Conservation (phyloP, 2,113 vertebrate genomes). For the Callocephalon fimbriatum region DNA sequence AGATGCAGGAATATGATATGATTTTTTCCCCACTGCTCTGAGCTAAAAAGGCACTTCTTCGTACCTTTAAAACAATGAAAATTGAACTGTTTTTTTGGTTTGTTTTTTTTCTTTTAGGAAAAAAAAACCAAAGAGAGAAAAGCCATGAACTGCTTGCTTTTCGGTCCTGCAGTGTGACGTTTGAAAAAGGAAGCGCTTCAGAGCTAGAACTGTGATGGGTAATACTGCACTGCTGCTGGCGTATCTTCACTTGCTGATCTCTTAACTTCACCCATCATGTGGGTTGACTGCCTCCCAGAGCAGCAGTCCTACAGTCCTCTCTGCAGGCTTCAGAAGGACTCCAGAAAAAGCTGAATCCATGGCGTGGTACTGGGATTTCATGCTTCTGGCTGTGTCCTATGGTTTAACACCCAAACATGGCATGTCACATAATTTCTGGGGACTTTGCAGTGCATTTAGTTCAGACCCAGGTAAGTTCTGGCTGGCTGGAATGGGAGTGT, state of each 20-base stretch:
- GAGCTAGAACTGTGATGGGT: fast-evolving
- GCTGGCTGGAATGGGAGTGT: background rate
- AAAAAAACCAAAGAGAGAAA: too few relatives aligned
- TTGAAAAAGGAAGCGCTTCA: background rate
- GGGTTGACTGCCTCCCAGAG: background rate
- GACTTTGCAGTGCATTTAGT: background rate
- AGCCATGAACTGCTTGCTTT: background rate
- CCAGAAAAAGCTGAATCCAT: fast-evolving
- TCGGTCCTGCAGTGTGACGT: background rate
- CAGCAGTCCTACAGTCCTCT: background rate
- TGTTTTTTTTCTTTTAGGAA: background rate
- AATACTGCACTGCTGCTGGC: fast-evolving
- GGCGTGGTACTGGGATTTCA: fast-evolving
- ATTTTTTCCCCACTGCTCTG: background rate
- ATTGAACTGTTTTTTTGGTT: background rate
- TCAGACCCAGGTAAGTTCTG: background rate
- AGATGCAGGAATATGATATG: background rate
- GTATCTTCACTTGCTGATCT: background rate
- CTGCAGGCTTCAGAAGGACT: background rate
- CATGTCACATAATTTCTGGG: fast-evolving
- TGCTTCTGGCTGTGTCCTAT: fast-evolving
- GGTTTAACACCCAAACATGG: background rate
- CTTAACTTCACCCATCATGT: background rate
- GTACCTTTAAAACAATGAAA: background rate
- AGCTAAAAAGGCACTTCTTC: background rate